Conservation (phyloP, 1,140 invertebrate species). For the Odontomachus brunneus region DNA sequence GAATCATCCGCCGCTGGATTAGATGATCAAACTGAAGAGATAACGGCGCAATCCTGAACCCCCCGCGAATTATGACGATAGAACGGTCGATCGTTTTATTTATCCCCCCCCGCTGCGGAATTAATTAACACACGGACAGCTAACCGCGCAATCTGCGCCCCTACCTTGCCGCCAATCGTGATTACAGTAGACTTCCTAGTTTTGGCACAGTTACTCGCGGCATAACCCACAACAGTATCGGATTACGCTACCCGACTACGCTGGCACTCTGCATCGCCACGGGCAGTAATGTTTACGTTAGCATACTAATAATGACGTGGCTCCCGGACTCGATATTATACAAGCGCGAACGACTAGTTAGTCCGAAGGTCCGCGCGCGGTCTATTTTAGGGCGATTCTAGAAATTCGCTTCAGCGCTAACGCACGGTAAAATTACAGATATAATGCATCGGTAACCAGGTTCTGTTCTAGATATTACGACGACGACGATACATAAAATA, state of each 20-base stretch:
- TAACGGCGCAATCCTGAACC: not conserved
- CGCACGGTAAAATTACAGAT: conserved; percentile 24
- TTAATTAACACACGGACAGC: conserved; percentile 7
- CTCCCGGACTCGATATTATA: conserved; percentile 56
- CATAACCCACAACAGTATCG: conserved; percentile 51
- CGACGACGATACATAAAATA: not conserved
- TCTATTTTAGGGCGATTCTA: conserved; percentile 39
- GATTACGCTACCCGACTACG: conserved; percentile 43
- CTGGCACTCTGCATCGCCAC: conserved; percentile 44
- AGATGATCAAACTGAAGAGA: not conserved
- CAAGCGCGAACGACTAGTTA: conserved; percentile 49
- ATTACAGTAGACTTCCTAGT: conserved; percentile 55
- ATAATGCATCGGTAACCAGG: not conserved
- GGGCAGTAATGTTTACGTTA: conserved; percentile 61
- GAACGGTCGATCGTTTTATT: not conserved
- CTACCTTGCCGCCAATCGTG: conserved; percentile 25
- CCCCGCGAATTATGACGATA: not conserved
- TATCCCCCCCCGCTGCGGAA: not conserved
- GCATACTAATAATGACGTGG: conserved; percentile 62
- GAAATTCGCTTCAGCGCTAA: conserved; percentile 24
- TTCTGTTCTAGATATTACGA: not conserved
- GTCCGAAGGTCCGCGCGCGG: conserved; percentile 1
- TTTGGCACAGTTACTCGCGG: conserved; percentile 48
- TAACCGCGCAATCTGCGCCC: conserved; percentile 22
- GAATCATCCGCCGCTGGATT: not conserved